phyloP scores from a whole-genome alignment of 1,140 invertebrate genomes.

The Bradysia coprophila region DNA sequence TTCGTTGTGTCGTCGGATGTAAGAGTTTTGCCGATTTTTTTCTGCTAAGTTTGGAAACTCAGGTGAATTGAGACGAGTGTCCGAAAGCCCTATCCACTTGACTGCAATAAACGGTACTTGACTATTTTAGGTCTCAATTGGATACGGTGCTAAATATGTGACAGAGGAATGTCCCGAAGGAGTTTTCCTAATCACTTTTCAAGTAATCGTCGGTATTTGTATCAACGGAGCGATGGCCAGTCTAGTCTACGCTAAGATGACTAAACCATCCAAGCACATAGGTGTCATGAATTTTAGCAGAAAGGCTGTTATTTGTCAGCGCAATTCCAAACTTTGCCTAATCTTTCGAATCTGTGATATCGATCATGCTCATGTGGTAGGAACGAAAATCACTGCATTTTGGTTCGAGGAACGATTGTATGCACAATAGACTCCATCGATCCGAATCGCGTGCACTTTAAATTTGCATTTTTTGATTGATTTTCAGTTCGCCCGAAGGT shows the following conservation, averaged over 20 bases:
- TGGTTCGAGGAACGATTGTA: conserved; percentile 25
- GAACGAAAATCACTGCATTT: conserved; percentile 35
- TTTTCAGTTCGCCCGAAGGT: conserved; percentile 17
- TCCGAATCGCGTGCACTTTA: no score
- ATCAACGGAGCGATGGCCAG: conserved; percentile 35
- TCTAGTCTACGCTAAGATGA: conserved; percentile 38
- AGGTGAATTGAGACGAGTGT: no score
- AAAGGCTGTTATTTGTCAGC: conserved; percentile 36
- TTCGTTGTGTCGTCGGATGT: conserved; percentile 27
- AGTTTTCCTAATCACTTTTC: conserved; percentile 45
- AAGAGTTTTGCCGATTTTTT: conserved; percentile 31
- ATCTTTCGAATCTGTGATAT: conserved; percentile 40
- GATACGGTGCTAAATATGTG: conserved; percentile 52
- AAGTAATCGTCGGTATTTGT: conserved; percentile 33
- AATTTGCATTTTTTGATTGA: no score
- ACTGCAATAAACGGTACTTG: no score
- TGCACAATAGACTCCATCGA: no score
- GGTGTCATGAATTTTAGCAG: conserved; percentile 35
- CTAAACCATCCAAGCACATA: conserved; percentile 29
- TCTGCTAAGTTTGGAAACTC: conserved; percentile 39
- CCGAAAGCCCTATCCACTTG: no score
- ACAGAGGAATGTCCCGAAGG: conserved; percentile 72
- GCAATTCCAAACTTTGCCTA: conserved; percentile 38
- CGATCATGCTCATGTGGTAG: conserved; percentile 31
- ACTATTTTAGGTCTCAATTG: conserved; percentile 40